Evolutionary conservation across 2,888 invertebrate genomes (phyloP), one percentile per base, ranked within the genome.

Genomic region (Agonopterix alstromeriana): DNA sequence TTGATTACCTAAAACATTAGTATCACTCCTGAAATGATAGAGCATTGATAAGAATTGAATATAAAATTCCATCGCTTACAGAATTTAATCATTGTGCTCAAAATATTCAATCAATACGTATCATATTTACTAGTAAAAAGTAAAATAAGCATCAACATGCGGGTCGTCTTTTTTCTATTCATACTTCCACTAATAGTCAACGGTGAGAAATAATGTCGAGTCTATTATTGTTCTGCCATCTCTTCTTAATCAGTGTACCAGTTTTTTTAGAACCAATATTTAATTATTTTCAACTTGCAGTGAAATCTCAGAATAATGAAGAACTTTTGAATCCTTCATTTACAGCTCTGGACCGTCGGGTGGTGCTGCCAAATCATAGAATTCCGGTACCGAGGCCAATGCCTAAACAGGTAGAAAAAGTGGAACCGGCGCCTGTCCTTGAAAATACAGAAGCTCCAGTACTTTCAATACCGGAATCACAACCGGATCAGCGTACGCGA

Each of bases 171-270:
- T 45, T 46, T 76, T 46, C 55, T 70, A 35, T 45, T 71, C 41
- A 42, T 60, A 7, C 44, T 71, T 35, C 60, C 63, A 2, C 49
- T 74, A 12, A 47, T 70, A 8, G 57, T 57, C 2, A 56, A 61
- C 45, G 75, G 77, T 77, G 55, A 69, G 77, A 57, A 35, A 55
- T n/a, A 38, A 45, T 58, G 17, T 48, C 10, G 12, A 27, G n/a
- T 43, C 10, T 17, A 9, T n/a, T 17, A 10, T 10, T 43, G 27
- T 43, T 27, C 27, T 27, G 5, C 27, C 27, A 27, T 43, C 27
- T 9, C 14, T 12, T 43, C 35, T 35, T 10, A 43, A 1, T 43
- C 17, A 27, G n/a, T 43, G 10, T 43, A 12, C 9, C 17, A n/a
- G 17, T 43, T 43, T 43, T 43, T 5, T 27, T 27, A 27, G 27